phyloP scores from a whole-genome alignment of 2,797 vertebrate species.

The Buphagus erythrorhynchus region DNA sequence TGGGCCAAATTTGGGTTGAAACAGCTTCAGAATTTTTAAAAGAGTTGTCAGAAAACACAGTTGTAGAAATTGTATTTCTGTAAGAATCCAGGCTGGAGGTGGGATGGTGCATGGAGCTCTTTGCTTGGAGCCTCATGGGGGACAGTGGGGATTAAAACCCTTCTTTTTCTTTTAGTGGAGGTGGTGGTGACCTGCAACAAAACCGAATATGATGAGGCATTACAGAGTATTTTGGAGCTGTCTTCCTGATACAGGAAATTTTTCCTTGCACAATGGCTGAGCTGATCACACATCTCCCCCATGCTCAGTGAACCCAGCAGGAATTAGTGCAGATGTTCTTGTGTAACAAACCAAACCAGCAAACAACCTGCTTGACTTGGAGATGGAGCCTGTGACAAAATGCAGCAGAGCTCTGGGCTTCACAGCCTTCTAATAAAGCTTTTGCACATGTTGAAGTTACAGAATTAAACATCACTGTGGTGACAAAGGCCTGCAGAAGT shows the following conservation, averaged over 20 bases:
- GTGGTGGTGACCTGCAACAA: neutral
- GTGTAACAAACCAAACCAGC: neutral
- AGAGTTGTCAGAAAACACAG: neutral
- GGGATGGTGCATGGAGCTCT: neutral
- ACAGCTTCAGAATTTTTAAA: neutral
- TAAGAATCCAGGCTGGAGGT: neutral
- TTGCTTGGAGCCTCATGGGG: neutral
- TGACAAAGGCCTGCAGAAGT: neutral
- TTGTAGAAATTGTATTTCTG: neutral
- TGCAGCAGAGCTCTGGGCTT: neutral
- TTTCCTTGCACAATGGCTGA: neutral
- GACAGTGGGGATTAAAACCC: neutral
- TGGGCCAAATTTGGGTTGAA: neutral
- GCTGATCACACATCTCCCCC: neutral
- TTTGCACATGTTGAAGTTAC: accelerated
- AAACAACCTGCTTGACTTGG: neutral
- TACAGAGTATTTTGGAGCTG: neutral
- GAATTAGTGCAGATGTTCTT: neutral
- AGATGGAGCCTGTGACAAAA: neutral
- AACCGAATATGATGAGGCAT: neutral
- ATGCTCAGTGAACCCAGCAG: neutral
- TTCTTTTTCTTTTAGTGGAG: neutral
- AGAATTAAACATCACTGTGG: neutral
- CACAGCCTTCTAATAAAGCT: neutral
- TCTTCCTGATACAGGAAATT: neutral